Evolutionary conservation across 2,113 vertebrate genomes (phyloP).

Genomic region (Corvus cornix): DNA sequence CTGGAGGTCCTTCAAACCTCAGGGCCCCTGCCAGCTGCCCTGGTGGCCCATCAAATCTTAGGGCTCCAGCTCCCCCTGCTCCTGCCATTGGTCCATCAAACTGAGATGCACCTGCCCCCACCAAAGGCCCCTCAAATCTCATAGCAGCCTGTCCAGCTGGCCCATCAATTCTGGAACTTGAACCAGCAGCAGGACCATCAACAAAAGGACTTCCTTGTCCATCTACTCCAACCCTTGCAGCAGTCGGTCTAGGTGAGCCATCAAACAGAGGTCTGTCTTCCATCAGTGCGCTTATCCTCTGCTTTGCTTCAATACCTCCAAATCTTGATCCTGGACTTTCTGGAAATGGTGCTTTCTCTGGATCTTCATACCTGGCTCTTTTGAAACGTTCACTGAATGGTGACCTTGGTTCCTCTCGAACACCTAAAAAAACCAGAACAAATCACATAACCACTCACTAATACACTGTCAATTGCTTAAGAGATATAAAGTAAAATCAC

Average conservation of each 20-base stretch:
- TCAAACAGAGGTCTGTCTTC: conserved; percentile 80
- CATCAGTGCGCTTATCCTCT: conserved; percentile 77
- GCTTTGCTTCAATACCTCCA: conserved; percentile 81
- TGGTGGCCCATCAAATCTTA: conserved; percentile 82
- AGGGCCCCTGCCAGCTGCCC: conserved; percentile 73
- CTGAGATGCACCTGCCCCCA: conserved; percentile 66
- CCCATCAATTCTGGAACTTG: conserved; percentile 79
- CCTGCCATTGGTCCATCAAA: conserved; percentile 81
- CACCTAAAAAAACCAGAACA: conserved; percentile 55
- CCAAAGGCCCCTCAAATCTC: conserved; percentile 82
- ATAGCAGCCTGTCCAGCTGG: conserved; percentile 72
- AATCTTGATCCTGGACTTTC: conserved; percentile 75
- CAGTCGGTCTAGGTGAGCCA: conserved; percentile 70
- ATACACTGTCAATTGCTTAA: neutral
- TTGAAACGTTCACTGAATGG: conserved; percentile 78
- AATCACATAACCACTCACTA: neutral
- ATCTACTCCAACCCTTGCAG: conserved; percentile 75
- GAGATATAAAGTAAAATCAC: neutral
- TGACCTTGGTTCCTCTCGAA: conserved; percentile 78
- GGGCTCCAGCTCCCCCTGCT: conserved; percentile 72
- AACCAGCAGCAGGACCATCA: conserved; percentile 76
- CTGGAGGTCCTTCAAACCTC: conserved; percentile 76
- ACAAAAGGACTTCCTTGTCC: conserved; percentile 73
- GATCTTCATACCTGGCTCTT: conserved; percentile 77
- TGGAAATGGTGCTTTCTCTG: conserved; percentile 77